Conservation (phyloP, 2,113 vertebrate species). For the Urocolius indicus region DNA sequence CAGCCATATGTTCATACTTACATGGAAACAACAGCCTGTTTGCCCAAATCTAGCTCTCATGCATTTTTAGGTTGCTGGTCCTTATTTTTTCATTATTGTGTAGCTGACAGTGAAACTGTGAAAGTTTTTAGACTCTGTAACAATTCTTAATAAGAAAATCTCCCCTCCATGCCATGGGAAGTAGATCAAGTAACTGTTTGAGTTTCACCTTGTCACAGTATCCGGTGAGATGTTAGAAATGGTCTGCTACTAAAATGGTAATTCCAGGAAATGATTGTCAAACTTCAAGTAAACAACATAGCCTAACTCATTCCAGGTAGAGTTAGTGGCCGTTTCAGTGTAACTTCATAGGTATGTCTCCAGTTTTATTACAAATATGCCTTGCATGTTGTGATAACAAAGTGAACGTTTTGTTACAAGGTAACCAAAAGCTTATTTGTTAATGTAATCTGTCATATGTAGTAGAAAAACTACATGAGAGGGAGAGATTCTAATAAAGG, state of each 20-base stretch:
- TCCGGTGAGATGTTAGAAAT: background rate
- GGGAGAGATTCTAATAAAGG: background rate
- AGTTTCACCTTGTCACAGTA: background rate
- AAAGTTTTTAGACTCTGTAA: background rate
- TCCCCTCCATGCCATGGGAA: background rate
- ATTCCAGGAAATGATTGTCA: background rate
- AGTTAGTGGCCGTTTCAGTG: background rate
- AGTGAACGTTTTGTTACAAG: background rate
- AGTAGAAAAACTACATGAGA: background rate
- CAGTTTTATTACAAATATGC: background rate
- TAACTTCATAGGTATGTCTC: background rate
- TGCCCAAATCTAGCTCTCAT: background rate
- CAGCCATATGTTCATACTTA: background rate
- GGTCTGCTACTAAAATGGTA: background rate
- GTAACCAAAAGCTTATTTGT: background rate
- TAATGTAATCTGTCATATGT: background rate
- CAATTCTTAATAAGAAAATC: background rate
- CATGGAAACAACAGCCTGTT: background rate
- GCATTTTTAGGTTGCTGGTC: background rate
- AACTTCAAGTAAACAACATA: background rate
- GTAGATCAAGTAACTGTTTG: background rate
- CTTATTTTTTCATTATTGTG: rapidly evolving
- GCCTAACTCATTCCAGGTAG: background rate
- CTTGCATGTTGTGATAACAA: background rate
- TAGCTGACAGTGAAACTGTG: background rate